These are phyloP conservation scores for Ernsta delagoae DNA, from an alignment of 2,888 invertebrate species.

Conservation along the genomic window DNA sequence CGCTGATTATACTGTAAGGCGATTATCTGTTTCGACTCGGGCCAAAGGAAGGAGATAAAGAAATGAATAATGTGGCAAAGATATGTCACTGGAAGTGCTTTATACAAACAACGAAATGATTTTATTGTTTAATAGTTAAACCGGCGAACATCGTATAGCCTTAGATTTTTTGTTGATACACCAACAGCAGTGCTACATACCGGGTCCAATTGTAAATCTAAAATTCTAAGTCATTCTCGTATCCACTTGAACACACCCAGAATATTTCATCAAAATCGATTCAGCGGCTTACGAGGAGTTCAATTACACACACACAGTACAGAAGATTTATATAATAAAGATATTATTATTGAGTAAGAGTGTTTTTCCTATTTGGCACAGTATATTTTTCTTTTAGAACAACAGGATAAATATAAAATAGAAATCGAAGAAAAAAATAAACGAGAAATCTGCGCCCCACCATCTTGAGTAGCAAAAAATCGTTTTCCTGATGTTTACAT, in stretches of 20 bases:
- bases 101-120: background rate
- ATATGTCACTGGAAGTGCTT: background rate
- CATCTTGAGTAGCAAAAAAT: constrained; percentile 26
- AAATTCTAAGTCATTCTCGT: too few relatives aligned
- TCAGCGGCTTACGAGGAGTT: too few relatives aligned
- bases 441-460: constrained; percentile 19
- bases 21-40: constrained; percentile 17
- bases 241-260: too few relatives aligned
- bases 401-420: background rate
- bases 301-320: too few relatives aligned
- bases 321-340: too few relatives aligned
- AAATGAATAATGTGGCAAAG: background rate
- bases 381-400: background rate
- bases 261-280: too few relatives aligned
- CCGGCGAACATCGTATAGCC: too few relatives aligned
- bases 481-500: constrained; percentile 32
- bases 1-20: constrained; percentile 21
- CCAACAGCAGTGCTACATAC: too few relatives aligned
- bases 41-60: background rate
- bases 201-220: too few relatives aligned
- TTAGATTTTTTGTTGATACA: too few relatives aligned
- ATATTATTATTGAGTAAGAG: too few relatives aligned
- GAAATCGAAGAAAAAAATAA: constrained; percentile 14
- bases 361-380: too few relatives aligned
- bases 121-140: background rate